phyloP scores from a whole-genome alignment of 2,888 invertebrate genomes.

The Catocala fraxini region DNA sequence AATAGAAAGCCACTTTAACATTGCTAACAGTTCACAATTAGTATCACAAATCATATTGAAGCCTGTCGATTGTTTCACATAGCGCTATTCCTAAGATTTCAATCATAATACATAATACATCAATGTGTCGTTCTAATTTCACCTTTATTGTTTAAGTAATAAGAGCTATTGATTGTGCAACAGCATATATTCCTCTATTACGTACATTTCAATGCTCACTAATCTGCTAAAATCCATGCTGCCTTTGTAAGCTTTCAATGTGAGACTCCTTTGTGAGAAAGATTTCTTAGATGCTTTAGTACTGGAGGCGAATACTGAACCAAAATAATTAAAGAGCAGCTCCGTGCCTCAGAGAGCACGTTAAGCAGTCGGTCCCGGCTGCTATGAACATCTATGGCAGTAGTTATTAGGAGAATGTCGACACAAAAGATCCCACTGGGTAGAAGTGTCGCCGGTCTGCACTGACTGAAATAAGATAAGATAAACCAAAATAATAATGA shows the following conservation, averaged over 20 bases:
- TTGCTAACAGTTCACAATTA: background rate
- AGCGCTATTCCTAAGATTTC: conserved; percentile 33
- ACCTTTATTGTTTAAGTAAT: conserved; percentile 9
- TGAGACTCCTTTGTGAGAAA: conserved; percentile 45
- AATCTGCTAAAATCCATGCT: conserved; percentile 55
- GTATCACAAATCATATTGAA: conserved; percentile 7
- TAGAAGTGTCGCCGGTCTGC: too few relatives aligned
- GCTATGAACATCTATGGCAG: too few relatives aligned
- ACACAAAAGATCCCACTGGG: too few relatives aligned
- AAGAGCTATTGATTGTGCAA: conserved; percentile 33
- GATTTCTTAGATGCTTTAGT: conserved; percentile 36
- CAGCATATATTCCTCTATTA: conserved; percentile 22
- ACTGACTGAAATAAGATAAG: too few relatives aligned
- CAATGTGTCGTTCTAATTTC: conserved; percentile 29
- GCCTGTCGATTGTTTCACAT: conserved; percentile 33
- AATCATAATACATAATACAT: conserved; percentile 40
- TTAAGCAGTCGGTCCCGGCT: too few relatives aligned
- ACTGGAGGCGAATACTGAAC: conserved; percentile 18
- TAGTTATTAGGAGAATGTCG: too few relatives aligned
- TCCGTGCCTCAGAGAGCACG: too few relatives aligned
- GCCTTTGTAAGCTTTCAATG: conserved; percentile 49
- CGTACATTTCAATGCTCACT: conserved; percentile 46
- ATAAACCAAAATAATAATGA: background rate
- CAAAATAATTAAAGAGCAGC: too few relatives aligned
- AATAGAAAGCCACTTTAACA: too few relatives aligned